Percentiles rank a stretch among this genome's conserved stretches.
These are phyloP conservation scores for Prolemur simus DNA, from an alignment of 2,113 vertebrate genomes.

Conservation along the genomic window DNA sequence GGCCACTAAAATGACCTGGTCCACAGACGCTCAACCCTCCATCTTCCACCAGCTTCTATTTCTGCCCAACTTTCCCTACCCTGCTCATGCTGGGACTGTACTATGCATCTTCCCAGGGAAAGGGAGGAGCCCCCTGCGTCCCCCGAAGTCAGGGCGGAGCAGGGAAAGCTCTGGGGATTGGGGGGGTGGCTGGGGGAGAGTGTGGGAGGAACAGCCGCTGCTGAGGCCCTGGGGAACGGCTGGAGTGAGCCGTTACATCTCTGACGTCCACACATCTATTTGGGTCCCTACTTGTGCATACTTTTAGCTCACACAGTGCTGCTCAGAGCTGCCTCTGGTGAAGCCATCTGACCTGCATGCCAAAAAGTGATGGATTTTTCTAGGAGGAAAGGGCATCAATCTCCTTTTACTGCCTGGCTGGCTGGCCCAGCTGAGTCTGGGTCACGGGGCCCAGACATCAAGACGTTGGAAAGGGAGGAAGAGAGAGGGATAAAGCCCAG, in stretches of 20 bases:
- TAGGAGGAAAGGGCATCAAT: conserved; percentile 51
- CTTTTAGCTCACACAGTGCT: conserved; percentile 26
- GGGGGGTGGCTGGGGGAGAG: no score
- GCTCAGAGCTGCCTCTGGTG: conserved; percentile 28
- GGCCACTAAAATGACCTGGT: neutral
- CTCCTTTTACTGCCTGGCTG: conserved; percentile 56
- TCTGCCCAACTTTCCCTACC: neutral
- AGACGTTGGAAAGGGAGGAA: neutral
- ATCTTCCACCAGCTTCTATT: neutral
- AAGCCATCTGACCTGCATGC: conserved; percentile 40
- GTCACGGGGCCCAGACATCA: neutral
- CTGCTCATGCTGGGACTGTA: neutral
- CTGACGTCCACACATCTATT: neutral
- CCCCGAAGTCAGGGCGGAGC: neutral
- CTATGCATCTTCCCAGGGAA: neutral
- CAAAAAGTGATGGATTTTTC: conserved; percentile 60
- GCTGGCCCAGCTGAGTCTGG: conserved; percentile 9
- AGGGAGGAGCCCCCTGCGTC: neutral
- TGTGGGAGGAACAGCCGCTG: neutral
- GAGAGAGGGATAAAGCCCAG: neutral
- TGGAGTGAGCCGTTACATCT: neutral
- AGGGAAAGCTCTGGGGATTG: neutral
- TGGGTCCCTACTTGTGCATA: neutral
- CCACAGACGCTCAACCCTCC: neutral
- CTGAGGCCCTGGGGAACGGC: neutral